Conservation (phyloP, 2,113 vertebrate genomes). For the Dermatemys mawii region DNA sequence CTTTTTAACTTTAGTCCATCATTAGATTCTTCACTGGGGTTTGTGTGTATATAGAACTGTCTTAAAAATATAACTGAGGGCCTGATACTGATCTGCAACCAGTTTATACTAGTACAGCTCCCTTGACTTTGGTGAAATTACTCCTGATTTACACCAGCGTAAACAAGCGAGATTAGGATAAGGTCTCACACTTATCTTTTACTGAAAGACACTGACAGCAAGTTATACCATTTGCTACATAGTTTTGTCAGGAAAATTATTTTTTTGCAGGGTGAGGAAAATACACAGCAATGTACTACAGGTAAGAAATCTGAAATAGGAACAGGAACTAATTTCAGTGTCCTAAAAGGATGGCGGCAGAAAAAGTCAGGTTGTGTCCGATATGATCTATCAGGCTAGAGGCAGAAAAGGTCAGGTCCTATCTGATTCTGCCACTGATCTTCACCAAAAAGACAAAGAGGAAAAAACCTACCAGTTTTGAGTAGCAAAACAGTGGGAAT, state of each 20-base stretch:
- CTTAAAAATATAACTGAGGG: background rate
- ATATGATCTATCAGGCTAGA: background rate
- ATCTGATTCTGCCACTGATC: background rate
- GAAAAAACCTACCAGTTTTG: background rate
- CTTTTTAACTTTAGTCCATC: background rate
- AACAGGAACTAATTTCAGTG: background rate
- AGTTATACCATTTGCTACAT: background rate
- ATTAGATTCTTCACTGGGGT: background rate
- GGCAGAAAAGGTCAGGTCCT: background rate
- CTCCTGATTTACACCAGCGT: conserved; percentile 30
- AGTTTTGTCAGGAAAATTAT: background rate
- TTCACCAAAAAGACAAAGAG: background rate
- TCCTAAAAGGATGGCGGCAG: background rate
- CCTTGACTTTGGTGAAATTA: background rate
- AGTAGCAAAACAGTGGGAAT: background rate
- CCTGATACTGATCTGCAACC: background rate
- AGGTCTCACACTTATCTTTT: background rate
- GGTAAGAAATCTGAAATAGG: background rate
- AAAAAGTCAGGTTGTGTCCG: background rate
- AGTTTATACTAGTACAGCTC: background rate
- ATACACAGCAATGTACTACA: background rate
- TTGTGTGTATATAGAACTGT: background rate
- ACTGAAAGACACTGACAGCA: background rate
- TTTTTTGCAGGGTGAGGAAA: background rate
- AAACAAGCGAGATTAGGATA: conserved; percentile 17